These are phyloP conservation scores for Catocala sponsa DNA, from an alignment of 2,888 invertebrate species.

Conservation along the genomic window DNA sequence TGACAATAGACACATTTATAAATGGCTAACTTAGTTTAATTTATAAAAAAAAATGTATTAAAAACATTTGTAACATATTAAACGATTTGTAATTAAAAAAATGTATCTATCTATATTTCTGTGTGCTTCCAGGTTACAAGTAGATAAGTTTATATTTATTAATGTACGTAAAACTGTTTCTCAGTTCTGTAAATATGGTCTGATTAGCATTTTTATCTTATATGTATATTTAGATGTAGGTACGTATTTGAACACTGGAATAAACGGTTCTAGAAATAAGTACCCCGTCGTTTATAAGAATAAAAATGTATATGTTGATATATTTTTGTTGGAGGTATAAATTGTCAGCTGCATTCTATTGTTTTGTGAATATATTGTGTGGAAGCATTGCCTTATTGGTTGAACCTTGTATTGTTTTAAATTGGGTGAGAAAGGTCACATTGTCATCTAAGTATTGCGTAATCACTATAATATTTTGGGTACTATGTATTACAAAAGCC, in stretches of 20 bases:
- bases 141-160: slow-evolving; percentile 52
- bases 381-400: too few relatives aligned
- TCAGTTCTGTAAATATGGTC: slow-evolving; percentile 77
- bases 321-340: background rate
- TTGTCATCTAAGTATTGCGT: too few relatives aligned
- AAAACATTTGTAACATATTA: slow-evolving; percentile 40
- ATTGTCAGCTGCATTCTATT: background rate
- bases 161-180: slow-evolving; percentile 55
- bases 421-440: too few relatives aligned
- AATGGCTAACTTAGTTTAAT: slow-evolving; percentile 13
- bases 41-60: slow-evolving; percentile 12
- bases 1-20: slow-evolving; percentile 16
- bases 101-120: slow-evolving; percentile 73
- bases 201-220: slow-evolving; percentile 82
- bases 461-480: too few relatives aligned
- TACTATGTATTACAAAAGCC: too few relatives aligned
- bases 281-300: slow-evolving; percentile 31
- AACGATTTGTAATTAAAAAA: slow-evolving; percentile 37
- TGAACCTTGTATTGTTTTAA: too few relatives aligned
- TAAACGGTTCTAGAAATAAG: slow-evolving; percentile 40
- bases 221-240: slow-evolving; percentile 57
- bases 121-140: slow-evolving; percentile 85
- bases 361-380: background rate
- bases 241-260: slow-evolving; percentile 49
- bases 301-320: background rate